A percentile compares a stretch with the other conserved stretches of the same genome.
Conservation (phyloP, 2,113 vertebrate genomes). For the Trematomus loennbergii region DNA sequence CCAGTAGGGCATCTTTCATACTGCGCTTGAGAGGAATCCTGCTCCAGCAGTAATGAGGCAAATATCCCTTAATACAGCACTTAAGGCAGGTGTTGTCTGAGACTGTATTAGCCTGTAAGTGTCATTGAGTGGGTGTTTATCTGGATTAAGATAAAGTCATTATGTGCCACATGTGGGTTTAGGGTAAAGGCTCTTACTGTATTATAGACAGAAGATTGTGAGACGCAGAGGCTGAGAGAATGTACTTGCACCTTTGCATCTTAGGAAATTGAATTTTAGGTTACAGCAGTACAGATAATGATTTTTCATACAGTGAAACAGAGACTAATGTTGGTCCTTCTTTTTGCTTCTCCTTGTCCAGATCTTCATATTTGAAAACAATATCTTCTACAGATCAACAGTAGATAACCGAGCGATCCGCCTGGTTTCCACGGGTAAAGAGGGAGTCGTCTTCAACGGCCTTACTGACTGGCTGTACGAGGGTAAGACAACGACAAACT, state of each 20-base stretch:
- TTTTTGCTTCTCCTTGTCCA: conserved; percentile 64
- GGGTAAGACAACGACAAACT: conserved; percentile 81
- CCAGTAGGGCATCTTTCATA: conserved; percentile 21
- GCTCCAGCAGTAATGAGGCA: conserved; percentile 42
- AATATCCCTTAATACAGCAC: conserved; percentile 46
- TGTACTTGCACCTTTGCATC: background rate
- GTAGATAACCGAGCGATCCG: conserved; percentile 92
- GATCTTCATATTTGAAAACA: conserved; percentile 99
- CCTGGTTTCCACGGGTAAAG: conserved; percentile 94
- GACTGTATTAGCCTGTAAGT: conserved; percentile 38
- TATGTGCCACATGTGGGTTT: conserved; percentile 20
- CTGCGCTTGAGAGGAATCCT: conserved; percentile 44
- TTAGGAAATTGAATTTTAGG: background rate
- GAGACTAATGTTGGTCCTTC: conserved; percentile 2
- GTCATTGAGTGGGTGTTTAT: conserved; percentile 17
- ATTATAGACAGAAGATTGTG: background rate
- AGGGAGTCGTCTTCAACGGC: conserved; percentile 94
- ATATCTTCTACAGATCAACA: conserved; percentile 95
- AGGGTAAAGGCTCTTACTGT: background rate
- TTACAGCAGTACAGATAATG: background rate
- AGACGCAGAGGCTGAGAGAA: background rate
- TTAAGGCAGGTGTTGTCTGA: conserved; percentile 50
- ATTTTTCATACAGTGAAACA: background rate
- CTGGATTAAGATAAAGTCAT: conserved; percentile 40
- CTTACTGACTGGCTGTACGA: conserved; percentile 98